Evolutionary conservation across 2,888 invertebrate species (phyloP), one percentile per base, ranked within the genome.

Genomic region (Zhuqinia jingwanae): DNA sequence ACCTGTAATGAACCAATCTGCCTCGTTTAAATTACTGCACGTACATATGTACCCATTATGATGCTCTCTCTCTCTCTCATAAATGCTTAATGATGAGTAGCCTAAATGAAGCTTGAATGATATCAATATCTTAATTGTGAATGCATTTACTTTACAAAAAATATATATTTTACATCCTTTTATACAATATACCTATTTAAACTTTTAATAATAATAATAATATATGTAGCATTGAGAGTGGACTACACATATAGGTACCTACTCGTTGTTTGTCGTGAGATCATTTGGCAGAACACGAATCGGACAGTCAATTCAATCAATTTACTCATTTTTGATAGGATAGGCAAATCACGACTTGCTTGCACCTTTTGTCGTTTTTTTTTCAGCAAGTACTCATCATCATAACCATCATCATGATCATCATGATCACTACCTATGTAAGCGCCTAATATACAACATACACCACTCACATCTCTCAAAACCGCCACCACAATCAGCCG

Each of bases 321-420:
- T 80, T 80, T 80, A 53, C 17, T 80, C 70, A 25, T 42, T 80
- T 70, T 75, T 76, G 68, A 85, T 50, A 75, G 85, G 85, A 85
- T 79, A 78, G 85, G 79, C 85, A 27, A 80, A 79, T 85, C 85
- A 85, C 85, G 85, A 85, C 79, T 85, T 79, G 56, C 36, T 75
- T 56, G 56, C 78, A 85, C 85, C 76, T 83, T 30, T 8, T 63
- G 73, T 27, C 73, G 60, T 68, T 36, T 36, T 6, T 8, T 6
- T 36, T 84, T 76, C 63, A 75, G 27, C 75, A 75, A 73, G 63
- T 70, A 75, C 36, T 36, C 56, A 30, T 75, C 30, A 25, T 73
- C 27, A 53, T 73, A n/a, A n/a, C n/a, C n/a, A n/a, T n/a, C n/a
- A n/a, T n/a, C n/a, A n/a, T n/a, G n/a, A n/a, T n/a, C n/a, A n/a